A percentile compares a stretch with the other conserved stretches of the same genome.
phyloP scores from a whole-genome alignment of 2,113 vertebrate species.

The Genyomyrus donnyi region DNA sequence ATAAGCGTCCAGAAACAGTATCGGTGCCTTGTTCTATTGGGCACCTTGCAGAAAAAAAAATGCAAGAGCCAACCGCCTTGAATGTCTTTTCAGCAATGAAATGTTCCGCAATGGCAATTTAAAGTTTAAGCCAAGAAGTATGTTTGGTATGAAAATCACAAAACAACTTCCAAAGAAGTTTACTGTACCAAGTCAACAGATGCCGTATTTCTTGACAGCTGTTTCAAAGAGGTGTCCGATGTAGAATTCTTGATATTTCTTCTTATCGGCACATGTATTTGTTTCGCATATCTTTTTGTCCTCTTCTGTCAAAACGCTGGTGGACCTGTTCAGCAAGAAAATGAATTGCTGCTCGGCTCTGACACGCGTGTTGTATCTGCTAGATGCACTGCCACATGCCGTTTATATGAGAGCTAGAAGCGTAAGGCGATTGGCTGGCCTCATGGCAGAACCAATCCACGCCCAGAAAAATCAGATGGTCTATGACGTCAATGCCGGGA shows the following conservation, averaged over 20 bases:
- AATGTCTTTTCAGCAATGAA: constrained; percentile 47
- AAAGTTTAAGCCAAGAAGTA: constrained; percentile 49
- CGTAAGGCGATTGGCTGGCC: constrained; percentile 46
- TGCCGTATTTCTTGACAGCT: constrained; percentile 54
- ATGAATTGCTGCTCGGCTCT: not conserved
- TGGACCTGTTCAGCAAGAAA: not conserved
- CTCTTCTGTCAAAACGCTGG: not conserved
- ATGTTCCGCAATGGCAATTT: constrained; percentile 47
- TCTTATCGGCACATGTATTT: constrained; percentile 44
- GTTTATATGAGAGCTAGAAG: not conserved
- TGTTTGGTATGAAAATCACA: constrained; percentile 39
- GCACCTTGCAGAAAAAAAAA: constrained; percentile 32
- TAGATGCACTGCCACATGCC: not conserved
- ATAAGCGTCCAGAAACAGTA: constrained; percentile 45
- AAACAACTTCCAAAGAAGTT: constrained; percentile 63
- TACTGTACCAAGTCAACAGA: constrained; percentile 61
- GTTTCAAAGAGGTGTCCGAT: constrained; percentile 55
- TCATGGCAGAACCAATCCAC: constrained; percentile 5
- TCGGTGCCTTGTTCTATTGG: constrained; percentile 7
- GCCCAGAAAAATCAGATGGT: constrained; percentile 26
- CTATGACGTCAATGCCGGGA: constrained; percentile 77
- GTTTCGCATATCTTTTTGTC: not conserved
- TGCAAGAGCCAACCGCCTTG: constrained; percentile 34
- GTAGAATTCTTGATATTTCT: constrained; percentile 45
- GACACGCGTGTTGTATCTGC: not conserved